phyloP scores from a whole-genome alignment of 2,113 vertebrate genomes.

The Microcebus murinus region DNA sequence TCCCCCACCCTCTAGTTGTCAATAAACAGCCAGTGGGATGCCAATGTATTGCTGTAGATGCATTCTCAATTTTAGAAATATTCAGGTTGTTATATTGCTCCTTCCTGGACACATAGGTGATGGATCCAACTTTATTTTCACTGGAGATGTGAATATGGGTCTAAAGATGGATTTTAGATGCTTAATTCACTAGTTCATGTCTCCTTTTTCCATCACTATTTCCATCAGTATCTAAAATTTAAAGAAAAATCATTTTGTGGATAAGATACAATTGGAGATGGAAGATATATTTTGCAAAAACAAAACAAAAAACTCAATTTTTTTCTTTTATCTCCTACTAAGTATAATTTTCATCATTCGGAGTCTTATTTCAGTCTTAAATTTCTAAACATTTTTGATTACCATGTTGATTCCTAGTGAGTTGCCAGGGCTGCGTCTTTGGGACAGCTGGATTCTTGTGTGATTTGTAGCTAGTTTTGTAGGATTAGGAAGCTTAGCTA shows the following conservation, averaged over 20 bases:
- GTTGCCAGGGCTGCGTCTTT: not conserved
- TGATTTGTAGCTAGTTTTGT: not conserved
- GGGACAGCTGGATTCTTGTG: not conserved
- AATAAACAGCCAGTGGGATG: conserved; percentile 46
- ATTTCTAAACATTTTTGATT: conserved; percentile 10
- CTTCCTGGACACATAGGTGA: not conserved
- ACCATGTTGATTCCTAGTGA: not conserved
- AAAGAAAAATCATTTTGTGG: not conserved
- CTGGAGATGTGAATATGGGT: not conserved
- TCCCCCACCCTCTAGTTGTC: not conserved
- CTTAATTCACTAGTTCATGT: not conserved
- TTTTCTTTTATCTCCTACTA: not conserved
- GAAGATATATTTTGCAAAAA: not conserved
- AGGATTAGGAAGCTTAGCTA: not conserved
- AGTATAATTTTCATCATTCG: not conserved
- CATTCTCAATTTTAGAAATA: not conserved
- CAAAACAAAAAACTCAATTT: not conserved
- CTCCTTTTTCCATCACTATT: not conserved
- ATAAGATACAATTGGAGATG: not conserved
- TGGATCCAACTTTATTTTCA: not conserved
- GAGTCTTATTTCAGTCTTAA: not conserved
- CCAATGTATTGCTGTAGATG: not conserved
- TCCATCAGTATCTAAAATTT: not conserved
- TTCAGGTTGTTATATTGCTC: not conserved
- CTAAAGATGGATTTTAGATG: not conserved